Conservation (phyloP, 2,113 vertebrate species). For the Prunella himalayana region DNA sequence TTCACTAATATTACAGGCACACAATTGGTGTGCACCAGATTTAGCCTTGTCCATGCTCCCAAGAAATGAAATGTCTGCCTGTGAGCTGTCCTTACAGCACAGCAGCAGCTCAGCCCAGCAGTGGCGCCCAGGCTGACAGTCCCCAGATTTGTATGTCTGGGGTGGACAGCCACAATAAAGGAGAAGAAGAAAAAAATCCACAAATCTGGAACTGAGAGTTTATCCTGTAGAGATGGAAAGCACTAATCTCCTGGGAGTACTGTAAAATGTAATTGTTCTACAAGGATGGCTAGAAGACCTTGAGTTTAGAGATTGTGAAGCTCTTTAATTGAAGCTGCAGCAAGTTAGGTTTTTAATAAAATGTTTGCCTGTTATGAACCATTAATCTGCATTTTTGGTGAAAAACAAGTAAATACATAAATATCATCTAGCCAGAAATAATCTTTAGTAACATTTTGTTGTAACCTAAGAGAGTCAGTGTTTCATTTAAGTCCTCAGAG, state of each 20-base stretch:
- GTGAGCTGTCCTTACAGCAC: background rate
- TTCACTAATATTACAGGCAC: background rate
- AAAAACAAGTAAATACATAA: background rate
- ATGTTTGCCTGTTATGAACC: background rate
- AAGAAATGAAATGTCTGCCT: background rate
- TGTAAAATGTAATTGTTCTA: background rate
- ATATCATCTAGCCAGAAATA: background rate
- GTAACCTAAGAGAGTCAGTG: background rate
- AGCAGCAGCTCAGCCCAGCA: background rate
- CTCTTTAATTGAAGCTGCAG: background rate
- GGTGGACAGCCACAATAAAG: background rate
- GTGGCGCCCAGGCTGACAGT: background rate
- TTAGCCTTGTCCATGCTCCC: background rate
- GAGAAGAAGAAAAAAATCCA: background rate
- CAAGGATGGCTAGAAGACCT: background rate
- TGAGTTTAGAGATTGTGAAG: background rate
- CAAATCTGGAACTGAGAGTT: background rate
- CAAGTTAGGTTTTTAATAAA: background rate
- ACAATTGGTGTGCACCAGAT: background rate
- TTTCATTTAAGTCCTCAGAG: background rate
- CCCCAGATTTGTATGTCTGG: constrained; percentile 18
- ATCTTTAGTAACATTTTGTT: background rate
- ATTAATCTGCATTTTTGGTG: background rate
- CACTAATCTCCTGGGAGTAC: background rate
- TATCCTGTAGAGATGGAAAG: background rate